These are phyloP conservation scores for Haliclystus octoradiatus DNA, from an alignment of 30 jellyfish, hydroid and myxozoan genomes.

Conservation along the genomic window DNA sequence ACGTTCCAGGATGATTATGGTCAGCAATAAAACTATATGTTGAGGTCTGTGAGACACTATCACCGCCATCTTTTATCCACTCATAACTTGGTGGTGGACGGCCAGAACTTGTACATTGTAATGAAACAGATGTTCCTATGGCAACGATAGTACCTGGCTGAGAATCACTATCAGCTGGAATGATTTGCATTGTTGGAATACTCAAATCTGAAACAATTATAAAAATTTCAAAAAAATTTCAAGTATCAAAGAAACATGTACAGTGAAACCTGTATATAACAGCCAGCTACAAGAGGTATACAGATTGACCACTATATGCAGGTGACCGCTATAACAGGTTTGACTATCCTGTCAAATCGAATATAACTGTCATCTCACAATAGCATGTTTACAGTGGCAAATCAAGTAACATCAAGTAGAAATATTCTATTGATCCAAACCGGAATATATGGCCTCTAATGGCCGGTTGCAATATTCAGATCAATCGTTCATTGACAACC, in stretches of 20 bases:
- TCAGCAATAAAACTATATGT: neutral
- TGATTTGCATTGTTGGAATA: conserved; percentile 5
- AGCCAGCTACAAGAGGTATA: too few relatives aligned
- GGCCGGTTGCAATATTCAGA: too few relatives aligned
- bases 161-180: neutral
- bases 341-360: too few relatives aligned
- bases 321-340: too few relatives aligned
- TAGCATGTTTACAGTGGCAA: too few relatives aligned
- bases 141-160: neutral
- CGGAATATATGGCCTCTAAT: too few relatives aligned
- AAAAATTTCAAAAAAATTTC: neutral
- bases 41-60: neutral
- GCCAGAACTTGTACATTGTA: neutral
- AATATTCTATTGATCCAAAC: too few relatives aligned
- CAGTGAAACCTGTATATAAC: neutral
- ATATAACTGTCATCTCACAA: too few relatives aligned
- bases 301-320: too few relatives aligned
- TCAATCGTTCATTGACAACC: too few relatives aligned
- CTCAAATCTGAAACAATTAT: conserved; percentile 7
- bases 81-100: conserved; percentile 2
- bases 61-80: conserved; percentile 1
- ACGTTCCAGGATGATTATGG: conserved; percentile 13
- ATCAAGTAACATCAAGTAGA: too few relatives aligned
- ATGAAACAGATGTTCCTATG: neutral
- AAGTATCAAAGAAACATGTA: neutral